Evolutionary conservation across 2,888 invertebrate species (phyloP), one percentile per base, ranked within the genome.

Genomic region (Protodeltote pygarga): DNA sequence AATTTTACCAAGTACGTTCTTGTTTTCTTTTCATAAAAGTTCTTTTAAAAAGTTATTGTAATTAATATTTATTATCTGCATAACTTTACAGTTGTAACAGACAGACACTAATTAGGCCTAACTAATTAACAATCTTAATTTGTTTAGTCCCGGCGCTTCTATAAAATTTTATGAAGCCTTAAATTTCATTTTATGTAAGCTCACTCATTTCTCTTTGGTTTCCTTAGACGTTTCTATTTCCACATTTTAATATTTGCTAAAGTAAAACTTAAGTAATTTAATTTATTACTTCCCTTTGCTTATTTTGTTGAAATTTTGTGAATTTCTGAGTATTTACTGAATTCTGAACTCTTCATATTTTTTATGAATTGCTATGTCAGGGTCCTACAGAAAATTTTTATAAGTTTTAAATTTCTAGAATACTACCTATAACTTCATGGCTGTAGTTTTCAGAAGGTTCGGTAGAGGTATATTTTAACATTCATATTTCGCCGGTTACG

Each of bases 51-150:
- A 9, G n/a, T 6, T n/a, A 40, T 13, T 20, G 2, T 25, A 25
- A 33, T 34, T 24, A 10, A 46, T 40, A 39, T 50, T 52, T 42
- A 42, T 37, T 42, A 44, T 15, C 14, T 31, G 48, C 29, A 13
- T 35, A 41, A 41, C 34, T 49, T 46, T 27, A 24, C 29, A 41
- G 51, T 50, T 58, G 52, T 50, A 32, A 40, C 39, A 53, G 45
- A 46, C 53, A 38, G 41, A 58, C 58, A 47, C 60, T 69, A 65
- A 70, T 65, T 65, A 65, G 59, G 44, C 27, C 35, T 13, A 61
- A 58, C 46, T 71, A 73, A 74, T 73, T 75, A 71, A 62, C 57
- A 66, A 72, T 69, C 61, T 65, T 50, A 70, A 71, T 73, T 72
- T 73, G 67, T 66, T 64, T 65, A 62, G 54, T 57, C 48, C 34